Evolutionary conservation across 2,797 vertebrate species (phyloP).

Genomic region (Bufotes viridis): DNA sequence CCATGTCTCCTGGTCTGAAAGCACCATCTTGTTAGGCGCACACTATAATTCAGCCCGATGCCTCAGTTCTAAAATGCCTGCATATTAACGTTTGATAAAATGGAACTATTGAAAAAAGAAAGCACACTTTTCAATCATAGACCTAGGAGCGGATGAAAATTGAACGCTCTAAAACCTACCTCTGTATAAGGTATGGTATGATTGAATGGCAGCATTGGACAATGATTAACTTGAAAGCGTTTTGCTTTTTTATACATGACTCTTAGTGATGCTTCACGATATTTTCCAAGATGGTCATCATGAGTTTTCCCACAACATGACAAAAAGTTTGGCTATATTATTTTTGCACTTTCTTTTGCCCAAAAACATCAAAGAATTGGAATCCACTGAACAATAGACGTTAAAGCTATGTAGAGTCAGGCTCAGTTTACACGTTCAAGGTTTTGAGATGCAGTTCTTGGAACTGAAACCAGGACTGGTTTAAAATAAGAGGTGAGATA

Average conservation of each 20-base stretch:
- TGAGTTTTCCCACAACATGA: neutral
- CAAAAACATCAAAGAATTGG: neutral
- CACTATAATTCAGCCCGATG: conserved; percentile 48
- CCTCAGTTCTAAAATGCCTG: conserved; percentile 32
- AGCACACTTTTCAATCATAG: conserved; percentile 34
- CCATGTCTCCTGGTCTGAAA: neutral
- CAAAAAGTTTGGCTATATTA: neutral
- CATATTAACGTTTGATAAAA: conserved; percentile 57
- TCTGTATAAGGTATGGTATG: neutral
- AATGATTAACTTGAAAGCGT: conserved; percentile 37
- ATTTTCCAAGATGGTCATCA: neutral
- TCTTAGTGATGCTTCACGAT: neutral
- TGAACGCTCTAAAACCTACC: conserved; percentile 1
- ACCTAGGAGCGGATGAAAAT: conserved; percentile 1
- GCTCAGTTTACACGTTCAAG: too few species aligned
- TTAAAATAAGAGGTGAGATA: too few species aligned
- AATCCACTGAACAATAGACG: neutral
- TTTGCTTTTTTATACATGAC: neutral
- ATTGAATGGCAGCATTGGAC: conserved; percentile 16
- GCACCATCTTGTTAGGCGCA: conserved; percentile 20
- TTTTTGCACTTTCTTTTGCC: conserved; percentile 9
- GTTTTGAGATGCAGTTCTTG: too few species aligned
- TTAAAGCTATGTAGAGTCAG: too few species aligned
- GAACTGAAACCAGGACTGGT: too few species aligned
- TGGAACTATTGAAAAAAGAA: conserved; percentile 21